Conservation (phyloP, 2,797 vertebrate species). For the Aulostomus chinensis region DNA sequence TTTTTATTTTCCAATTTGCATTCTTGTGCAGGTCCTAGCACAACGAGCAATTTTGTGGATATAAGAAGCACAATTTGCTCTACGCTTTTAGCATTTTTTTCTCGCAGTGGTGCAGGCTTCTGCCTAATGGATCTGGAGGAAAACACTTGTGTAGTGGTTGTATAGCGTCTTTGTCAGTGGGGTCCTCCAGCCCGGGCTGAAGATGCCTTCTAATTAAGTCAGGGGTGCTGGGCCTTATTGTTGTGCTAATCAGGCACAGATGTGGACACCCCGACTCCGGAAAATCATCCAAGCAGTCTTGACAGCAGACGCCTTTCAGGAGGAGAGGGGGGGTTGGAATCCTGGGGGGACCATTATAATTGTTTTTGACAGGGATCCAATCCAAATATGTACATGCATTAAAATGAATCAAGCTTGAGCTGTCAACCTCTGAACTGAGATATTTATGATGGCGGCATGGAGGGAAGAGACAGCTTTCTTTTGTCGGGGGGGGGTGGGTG, state of each 20-base stretch:
- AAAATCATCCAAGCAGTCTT: constrained; percentile 74
- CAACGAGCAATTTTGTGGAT: constrained; percentile 23
- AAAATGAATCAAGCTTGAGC: constrained; percentile 69
- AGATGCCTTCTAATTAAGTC: constrained; percentile 77
- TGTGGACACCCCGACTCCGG: constrained; percentile 79
- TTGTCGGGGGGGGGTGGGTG: constrained; percentile 27
- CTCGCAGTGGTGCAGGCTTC: constrained; percentile 14
- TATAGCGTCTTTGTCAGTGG: constrained; percentile 61
- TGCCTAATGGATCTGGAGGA: constrained; percentile 43
- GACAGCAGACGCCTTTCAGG: constrained; percentile 70
- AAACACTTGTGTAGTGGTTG: constrained; percentile 56
- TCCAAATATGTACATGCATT: constrained; percentile 65
- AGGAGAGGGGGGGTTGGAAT: constrained; percentile 31
- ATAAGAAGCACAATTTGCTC: constrained; percentile 13
- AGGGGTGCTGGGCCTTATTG: constrained; percentile 71
- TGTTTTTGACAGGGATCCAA: constrained; percentile 63
- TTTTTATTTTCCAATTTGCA: constrained; percentile 51
- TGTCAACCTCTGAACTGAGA: constrained; percentile 69
- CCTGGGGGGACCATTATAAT: constrained; percentile 58
- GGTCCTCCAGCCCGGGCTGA: constrained; percentile 59
- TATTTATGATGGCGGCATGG: constrained; percentile 56
- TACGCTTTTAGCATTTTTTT: neutral
- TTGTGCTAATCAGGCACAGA: constrained; percentile 84
- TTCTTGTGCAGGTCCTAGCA: constrained; percentile 17
- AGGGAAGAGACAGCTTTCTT: constrained; percentile 21